Evolutionary conservation across 2,888 invertebrate species (phyloP), one percentile per base, ranked within the genome.

Genomic region (Polydesmus complanatus): DNA sequence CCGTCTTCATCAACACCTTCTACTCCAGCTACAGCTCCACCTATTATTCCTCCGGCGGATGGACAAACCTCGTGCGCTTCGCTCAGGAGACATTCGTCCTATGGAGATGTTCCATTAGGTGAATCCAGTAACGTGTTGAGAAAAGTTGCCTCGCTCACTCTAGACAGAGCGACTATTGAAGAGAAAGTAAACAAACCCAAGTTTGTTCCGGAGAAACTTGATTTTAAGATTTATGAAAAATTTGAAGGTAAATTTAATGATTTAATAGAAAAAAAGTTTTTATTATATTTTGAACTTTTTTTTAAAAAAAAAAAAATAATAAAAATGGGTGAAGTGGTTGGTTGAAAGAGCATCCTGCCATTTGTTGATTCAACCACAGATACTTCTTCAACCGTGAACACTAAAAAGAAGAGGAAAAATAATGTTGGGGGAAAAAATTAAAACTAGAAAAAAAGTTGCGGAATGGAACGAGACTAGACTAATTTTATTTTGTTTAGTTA

Each of bases 191-290:
- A 78, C 49, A 82, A 82, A 67, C 86, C 88, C 49, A 84, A 84
- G 73, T 86, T 84, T 72, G 84, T 89, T 62, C 88, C 88, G 2
- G 87, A 88, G 72, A 91, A 89, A 75, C 79, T 91, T 68, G 86
- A 90, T 77, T 88, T 88, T 74, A 83, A 85, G 70, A 80, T 87
- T 64, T 87, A 86, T 73, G 88, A 92, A 75, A 91, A 90, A 75
- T 93, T 93, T 77, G 91, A 93, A 85, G 92, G 92, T 91, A 37
- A 37, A n/a, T n/a, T n/a, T n/a, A n/a, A n/a, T n/a, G n/a, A n/a
- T n/a, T n/a, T n/a, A n/a, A n/a, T n/a, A n/a, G n/a, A n/a, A n/a
- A n/a, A n/a, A 77, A 77, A 77, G 8, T 3, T 23, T 26, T 52
- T 52, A 11, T 8, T 52, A 52, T 5, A 19, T 14, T 11, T 8